These are phyloP conservation scores for Hylaeus anthracinus DNA, from an alignment of 1,140 invertebrate species.

Conservation along the genomic window DNA sequence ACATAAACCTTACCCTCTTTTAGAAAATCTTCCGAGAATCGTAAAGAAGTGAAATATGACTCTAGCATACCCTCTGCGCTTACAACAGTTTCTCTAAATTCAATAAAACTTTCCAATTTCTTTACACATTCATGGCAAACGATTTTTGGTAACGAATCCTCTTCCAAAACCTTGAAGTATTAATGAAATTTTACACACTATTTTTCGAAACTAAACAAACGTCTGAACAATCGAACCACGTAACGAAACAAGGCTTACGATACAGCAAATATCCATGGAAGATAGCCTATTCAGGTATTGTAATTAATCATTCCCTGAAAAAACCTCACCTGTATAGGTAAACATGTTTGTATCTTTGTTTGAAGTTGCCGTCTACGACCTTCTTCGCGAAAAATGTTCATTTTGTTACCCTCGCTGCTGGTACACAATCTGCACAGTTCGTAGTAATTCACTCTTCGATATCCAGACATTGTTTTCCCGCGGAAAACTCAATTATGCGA, in stretches of 20 bases:
- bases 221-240: not conserved
- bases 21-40: conserved; percentile 84
- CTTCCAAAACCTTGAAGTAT: conserved; percentile 83
- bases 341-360: conserved; percentile 84
- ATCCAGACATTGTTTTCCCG: conserved; percentile 83
- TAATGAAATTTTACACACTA: conserved; percentile 11
- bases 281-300: not conserved
- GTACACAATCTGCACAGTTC: conserved; percentile 87
- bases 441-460: conserved; percentile 86
- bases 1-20: conserved; percentile 84
- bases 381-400: conserved; percentile 85
- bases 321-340: conserved; percentile 82
- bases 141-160: conserved; percentile 86
- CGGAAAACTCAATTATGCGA: conserved; percentile 56
- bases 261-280: not conserved
- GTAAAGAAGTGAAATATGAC: conserved; percentile 84
- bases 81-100: conserved; percentile 85
- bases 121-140: conserved; percentile 85
- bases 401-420: conserved; percentile 84
- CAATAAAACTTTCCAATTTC: conserved; percentile 84
- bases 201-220: not conserved
- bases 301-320: not conserved
- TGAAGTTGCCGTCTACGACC: conserved; percentile 84
- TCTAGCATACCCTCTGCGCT: conserved; percentile 86
- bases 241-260: not conserved